Evolutionary conservation across 2,113 vertebrate species (phyloP).

Genomic region (Toxostoma redivivum): DNA sequence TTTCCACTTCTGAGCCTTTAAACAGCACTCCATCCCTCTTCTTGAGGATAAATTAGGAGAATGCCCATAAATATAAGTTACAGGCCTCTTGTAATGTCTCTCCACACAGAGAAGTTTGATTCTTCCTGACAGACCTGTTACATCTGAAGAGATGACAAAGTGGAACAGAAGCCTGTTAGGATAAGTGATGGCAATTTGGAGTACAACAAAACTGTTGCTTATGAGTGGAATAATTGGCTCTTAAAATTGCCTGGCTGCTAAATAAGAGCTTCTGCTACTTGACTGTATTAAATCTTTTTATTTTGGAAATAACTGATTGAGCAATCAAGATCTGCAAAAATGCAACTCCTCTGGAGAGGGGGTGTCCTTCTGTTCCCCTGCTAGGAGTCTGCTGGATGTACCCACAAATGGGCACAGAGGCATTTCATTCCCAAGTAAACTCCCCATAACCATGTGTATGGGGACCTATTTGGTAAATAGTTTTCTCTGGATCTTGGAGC

Average conservation of each 20-base stretch:
- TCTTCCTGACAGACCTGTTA: neutral
- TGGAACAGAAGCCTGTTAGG: neutral
- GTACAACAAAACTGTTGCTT: neutral
- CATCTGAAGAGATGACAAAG: neutral
- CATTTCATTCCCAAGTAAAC: neutral
- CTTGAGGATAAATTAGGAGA: neutral
- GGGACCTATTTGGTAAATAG: neutral
- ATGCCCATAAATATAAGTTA: neutral
- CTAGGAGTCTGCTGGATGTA: neutral
- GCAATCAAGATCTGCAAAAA: neutral
- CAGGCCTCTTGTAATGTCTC: neutral
- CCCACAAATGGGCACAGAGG: neutral
- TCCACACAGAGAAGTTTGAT: neutral
- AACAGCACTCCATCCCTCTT: neutral
- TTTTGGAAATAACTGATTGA: neutral
- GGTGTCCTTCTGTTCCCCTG: fast-evolving
- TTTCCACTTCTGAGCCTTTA: neutral
- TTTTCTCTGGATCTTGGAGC: neutral
- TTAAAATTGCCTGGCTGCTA: neutral
- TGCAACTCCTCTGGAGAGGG: fast-evolving
- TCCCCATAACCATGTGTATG: fast-evolving
- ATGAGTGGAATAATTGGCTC: neutral
- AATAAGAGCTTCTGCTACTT: neutral
- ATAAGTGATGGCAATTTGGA: neutral
- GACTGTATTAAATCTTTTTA: neutral